Base-by-base conservation (phyloP, 30 jellyfish, hydroid and myxozoan genomes). In the Chrysaora quinquecirrha region DNA sequence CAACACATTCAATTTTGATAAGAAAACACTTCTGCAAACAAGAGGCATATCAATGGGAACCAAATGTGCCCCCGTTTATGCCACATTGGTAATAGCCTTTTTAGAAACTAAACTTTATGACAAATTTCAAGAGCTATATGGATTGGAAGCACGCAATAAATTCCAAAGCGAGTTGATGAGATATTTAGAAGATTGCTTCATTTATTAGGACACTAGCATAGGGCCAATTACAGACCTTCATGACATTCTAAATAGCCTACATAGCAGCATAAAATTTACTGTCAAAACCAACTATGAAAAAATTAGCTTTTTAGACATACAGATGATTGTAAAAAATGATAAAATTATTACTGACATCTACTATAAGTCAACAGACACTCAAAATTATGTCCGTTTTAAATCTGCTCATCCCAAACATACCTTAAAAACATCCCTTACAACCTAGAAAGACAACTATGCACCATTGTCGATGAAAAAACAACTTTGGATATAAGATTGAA, bases 221-320 rank as follows among this genome's bases (percentile, higher is more conserved):
- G 81, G 81, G 6, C 65, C 81, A 69, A 28, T 69, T 30, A 69
- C 81, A 28, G 34, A 69, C 16, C 81, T 69, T 29, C 81, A 29
- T 33, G 31, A 69, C 30, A 69, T 69, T 1, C 81, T 69, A 0
- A 69, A 69, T 47, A 12, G 67, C 65, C 28, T 27, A 3, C 52
- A 43, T 43, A 43, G 58, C 58, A 43, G 58, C 58, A 43, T 43
- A 43, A 43, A 43, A 43, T 43, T 43, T 43, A 43, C 58, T 43
- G 58, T 43, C 12, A 16, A 43, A 43, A 43, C 58, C 58, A 43
- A 6, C 16, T 43, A 43, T 43, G 58, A 43, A 43, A 43, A 43
- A 43, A 9, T 43, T 43, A 43, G 58, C 58, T 43, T 43, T 43
- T 43, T 43, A 43, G 58, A 43, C 58, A 43, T 43, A 43, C 58